phyloP scores from a whole-genome alignment of 2,113 vertebrate species.

The Brienomyrus brachyistius region DNA sequence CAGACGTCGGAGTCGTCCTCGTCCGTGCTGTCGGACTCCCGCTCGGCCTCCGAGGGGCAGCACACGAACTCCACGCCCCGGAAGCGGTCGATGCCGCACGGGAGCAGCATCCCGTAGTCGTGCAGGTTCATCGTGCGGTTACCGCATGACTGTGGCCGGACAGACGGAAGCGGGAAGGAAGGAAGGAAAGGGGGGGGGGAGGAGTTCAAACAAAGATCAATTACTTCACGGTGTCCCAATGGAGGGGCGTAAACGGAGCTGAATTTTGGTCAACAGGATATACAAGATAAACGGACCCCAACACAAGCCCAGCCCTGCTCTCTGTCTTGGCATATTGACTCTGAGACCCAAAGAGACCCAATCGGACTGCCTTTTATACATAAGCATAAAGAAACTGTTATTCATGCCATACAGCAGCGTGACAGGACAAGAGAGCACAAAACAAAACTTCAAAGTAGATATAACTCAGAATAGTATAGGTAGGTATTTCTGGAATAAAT shows the following conservation, averaged over 20 bases:
- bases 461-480: background rate
- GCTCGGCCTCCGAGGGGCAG: conserved; percentile 78
- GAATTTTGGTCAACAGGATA: background rate
- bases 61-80: conserved; percentile 96
- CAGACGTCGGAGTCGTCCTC: conserved; percentile 93
- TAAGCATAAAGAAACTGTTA: background rate
- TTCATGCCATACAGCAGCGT: background rate
- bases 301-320: background rate
- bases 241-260: background rate
- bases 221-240: background rate
- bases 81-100: conserved; percentile 92
- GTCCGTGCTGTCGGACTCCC: conserved; percentile 68
- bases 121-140: conserved; percentile 94
- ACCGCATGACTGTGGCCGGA: conserved; percentile 73
- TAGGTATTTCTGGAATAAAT: background rate
- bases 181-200: background rate
- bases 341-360: too few species aligned
- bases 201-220: background rate
- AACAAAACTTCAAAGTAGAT: background rate
- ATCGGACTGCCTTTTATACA: background rate
- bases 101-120: conserved; percentile 92
- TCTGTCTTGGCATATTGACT: background rate
- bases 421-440: background rate
- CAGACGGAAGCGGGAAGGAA: background rate
- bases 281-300: background rate